Evolutionary conservation across 2,797 vertebrate species (phyloP), one percentile per base, ranked within the genome.

Genomic region (Mus caroli): DNA sequence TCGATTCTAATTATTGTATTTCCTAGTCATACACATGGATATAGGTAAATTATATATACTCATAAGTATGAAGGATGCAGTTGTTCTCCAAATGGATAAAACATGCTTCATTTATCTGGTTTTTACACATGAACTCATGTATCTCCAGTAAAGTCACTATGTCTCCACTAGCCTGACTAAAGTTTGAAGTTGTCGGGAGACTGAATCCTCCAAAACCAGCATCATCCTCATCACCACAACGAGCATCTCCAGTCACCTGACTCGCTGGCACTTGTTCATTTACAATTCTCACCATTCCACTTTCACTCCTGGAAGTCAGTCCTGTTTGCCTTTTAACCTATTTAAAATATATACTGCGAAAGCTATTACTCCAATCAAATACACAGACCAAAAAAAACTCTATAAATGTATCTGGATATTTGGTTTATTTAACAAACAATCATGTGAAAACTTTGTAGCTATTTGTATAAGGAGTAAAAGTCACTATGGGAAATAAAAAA

Each of bases 391-490:
- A 75, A 67, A 69, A 34, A 62, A 26, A 50, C 19, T 93, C 34
- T 94, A 19, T 75, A 67, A 37, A 62, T 24, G 37, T 34, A 76
- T 1, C 22, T 26, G 8, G 22, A 5, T 62, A 12, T 28, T 88
- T 93, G n/a, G 11, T 92, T 87, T 86, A 75, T 84, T 94, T 50
- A 78, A 88, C 12, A 88, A 43, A 85, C 52, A 95, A 12, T 0
- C 2, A 64, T 90, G 58, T 84, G 34, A 64, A 24, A 89, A 52
- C 75, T 80, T 62, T 15, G 22, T 67, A 54, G 31, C 52, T 37
- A 67, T 88, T 40, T 24, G 40, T 40, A 19, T 83, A 71, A 56
- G 12, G 76, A 92, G 40, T 46, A 10, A 90, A 94, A 93, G 60
- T 56, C 69, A 82, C 43, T 73, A 78, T 6, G 78, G 34, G 34